These are phyloP conservation scores for Aratinga solstitialis DNA, from an alignment of 2,797 vertebrate species.

Conservation along the genomic window DNA sequence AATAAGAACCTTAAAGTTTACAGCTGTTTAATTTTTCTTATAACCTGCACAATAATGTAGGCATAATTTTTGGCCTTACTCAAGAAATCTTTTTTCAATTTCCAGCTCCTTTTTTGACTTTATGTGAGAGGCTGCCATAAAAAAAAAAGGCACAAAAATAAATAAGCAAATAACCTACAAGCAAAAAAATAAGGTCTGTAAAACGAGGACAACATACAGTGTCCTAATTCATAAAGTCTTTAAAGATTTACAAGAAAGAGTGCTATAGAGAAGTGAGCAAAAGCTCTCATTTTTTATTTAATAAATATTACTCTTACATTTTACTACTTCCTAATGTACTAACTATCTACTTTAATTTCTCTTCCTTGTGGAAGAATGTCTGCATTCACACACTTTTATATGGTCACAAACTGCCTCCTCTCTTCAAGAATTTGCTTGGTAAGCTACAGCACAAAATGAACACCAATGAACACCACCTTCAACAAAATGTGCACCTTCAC, in stretches of 20 bases:
- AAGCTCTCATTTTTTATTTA: neutral
- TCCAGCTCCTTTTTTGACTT: neutral
- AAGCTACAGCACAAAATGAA: neutral
- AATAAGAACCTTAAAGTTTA: neutral
- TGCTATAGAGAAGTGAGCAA: neutral
- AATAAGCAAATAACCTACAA: neutral
- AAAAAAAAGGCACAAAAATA: neutral
- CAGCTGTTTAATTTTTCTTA: neutral
- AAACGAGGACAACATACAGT: neutral
- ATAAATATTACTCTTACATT: neutral
- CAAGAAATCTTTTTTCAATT: neutral
- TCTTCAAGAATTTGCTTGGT: neutral
- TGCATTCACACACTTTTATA: neutral
- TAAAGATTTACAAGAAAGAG: neutral
- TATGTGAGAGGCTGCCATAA: neutral
- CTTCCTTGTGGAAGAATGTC: neutral
- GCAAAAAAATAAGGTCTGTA: neutral
- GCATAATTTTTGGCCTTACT: neutral
- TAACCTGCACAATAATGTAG: neutral
- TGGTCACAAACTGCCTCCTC: neutral
- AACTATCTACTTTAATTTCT: neutral
- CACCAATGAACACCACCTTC: neutral
- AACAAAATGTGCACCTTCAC: neutral
- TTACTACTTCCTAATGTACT: neutral
- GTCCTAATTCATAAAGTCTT: neutral